Evolutionary conservation across 2,113 vertebrate species (phyloP), one percentile per base, ranked within the genome.

Genomic region (Malaclemys terrapin): DNA sequence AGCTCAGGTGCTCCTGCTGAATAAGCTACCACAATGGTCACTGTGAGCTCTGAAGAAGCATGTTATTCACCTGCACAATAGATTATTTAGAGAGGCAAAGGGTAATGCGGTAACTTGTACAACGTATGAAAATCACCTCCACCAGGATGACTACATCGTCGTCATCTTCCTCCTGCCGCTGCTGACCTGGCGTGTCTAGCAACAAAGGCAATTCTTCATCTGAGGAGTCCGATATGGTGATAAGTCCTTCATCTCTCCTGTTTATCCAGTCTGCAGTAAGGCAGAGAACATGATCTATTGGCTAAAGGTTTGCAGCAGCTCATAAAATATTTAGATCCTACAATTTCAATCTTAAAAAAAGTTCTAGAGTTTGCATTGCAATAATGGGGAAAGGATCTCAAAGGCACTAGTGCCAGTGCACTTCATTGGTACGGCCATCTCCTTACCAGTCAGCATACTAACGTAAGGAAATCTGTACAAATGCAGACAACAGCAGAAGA

Each of bases 181-280:
- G 98, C 94, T 99, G 94, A 85, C 98, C 97, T 1, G 98, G 97
- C 1, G 87, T 97, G 83, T 98, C 98, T 75, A 98, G 96, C 91
- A 98, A 98, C 57, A 98, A 97, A 87, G 98, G 97, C 8, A 98
- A 98, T 86, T 99, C 99, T 91, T 99, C 99, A 80, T 99, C 99
- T 0, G 99, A 99, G 89, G 99, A 99, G 79, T 99, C 99, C 0
- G 99, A 99, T 97, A 99, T 99, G 1, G 96, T 99, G 98, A 99
- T 99, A 91, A 99, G 98, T 17, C 94, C 95, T 84, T 98, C 96
- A 11, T 98, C 98, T 94, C 97, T 97, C 95, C 96, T 97, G 54
- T 84, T 96, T 88, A 98, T 96, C 96, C 98, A 97, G 91, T 98
- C 99, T 99, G 97, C 8, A 95, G 91, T 9, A 49, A 94, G 89